A percentile compares a stretch with the other conserved stretches of the same genome.
These are phyloP conservation scores for Drosophila helvetica DNA, from an alignment of 2,888 invertebrate genomes.

Conservation along the genomic window DNA sequence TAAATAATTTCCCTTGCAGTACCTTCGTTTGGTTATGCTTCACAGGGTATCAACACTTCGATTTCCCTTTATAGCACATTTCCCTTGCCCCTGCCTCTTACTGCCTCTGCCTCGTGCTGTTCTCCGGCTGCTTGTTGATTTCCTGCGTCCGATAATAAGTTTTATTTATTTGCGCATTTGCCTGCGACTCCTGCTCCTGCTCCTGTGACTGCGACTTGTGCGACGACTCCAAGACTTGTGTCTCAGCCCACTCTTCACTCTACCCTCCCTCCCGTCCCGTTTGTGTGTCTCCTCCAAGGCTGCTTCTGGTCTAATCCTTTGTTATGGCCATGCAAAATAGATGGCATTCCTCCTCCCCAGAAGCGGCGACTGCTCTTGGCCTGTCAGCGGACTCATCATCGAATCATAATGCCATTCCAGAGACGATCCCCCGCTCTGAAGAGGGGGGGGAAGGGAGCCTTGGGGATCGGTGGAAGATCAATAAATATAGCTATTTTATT, in stretches of 20 bases:
- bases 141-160: constrained; percentile 73
- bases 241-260: background rate
- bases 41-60: constrained; percentile 1
- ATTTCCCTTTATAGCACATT: background rate
- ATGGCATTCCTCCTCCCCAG: constrained; percentile 6
- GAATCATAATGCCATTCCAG: constrained; percentile 53
- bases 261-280: background rate
- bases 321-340: constrained; percentile 57
- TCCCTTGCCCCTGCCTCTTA: constrained; percentile 18
- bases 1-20: background rate
- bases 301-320: constrained; percentile 55
- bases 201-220: background rate
- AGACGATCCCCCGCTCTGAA: constrained; percentile 21
- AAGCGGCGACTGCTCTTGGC: constrained; percentile 15
- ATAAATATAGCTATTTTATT: constrained; percentile 76
- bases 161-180: constrained; percentile 67
- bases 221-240: background rate
- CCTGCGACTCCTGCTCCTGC: constrained; percentile 12
- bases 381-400: constrained; percentile 51
- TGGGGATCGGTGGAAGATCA: constrained; percentile 21
- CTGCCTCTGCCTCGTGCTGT: constrained; percentile 4
- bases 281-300: constrained; percentile 4
- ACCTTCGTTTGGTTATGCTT: background rate
- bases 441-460: constrained; percentile 16
- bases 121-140: constrained; percentile 58